Evolutionary conservation across 2,888 invertebrate species (phyloP), one percentile per base, ranked within the genome.

Genomic region (Toxonevra muliebris): DNA sequence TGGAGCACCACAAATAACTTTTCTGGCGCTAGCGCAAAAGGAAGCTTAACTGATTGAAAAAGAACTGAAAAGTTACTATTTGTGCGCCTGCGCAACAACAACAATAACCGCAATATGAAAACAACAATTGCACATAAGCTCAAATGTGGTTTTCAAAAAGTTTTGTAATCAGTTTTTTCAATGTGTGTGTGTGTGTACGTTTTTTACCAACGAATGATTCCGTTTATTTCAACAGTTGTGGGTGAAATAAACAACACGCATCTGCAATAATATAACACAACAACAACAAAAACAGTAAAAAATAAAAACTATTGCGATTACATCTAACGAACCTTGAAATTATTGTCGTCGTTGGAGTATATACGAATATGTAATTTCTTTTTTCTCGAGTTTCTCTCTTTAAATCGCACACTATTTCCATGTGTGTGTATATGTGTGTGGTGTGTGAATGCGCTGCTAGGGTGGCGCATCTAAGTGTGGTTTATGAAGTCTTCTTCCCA

Each of bases 311-410:
- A 55, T 55, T 59, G 72, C 75, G 76, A 75, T 79, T 83, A 76
- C 77, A 81, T 80, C 76, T 79, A 83, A 83, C 81, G 81, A 81
- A 81, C 81, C 81, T 81, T 81, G 81, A 82, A 81, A 81, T 80
- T 75, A 82, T 79, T 83, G 83, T 82, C 82, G 79, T 82, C 66
- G 57, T 55, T 42, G 53, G 13, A 58, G 58, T 8, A 15, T 48
- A 5, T 15, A 8, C n/a, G n/a, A n/a, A n/a, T n/a, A 15, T 45
- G 43, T 61, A 66, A 66, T 66, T 66, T 66, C 54, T 45, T 54
- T 54, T 13, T 43, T 41, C 13, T 15, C 53, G n/a, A 66, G 60
- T 60, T 61, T 66, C 54, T 61, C 66, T 48, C 12, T 48, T 48
- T 8, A 48, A 30, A 30, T 30, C 30, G 30, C 30, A 30, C 30